These are phyloP conservation scores for Bothrops alternatus DNA, from an alignment of 2,797 vertebrate species.

Conservation along the genomic window DNA sequence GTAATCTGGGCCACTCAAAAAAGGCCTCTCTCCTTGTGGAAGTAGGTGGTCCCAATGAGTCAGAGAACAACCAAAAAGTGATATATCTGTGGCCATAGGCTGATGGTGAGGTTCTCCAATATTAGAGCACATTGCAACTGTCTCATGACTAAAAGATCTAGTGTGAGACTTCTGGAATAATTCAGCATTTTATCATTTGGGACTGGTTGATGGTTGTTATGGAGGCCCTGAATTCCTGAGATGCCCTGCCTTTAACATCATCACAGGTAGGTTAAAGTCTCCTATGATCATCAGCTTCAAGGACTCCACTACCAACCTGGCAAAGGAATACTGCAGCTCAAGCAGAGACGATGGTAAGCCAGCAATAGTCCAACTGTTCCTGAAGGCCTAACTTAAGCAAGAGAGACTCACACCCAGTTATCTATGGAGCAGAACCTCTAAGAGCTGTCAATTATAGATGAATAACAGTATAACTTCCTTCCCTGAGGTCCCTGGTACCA, in stretches of 20 bases:
- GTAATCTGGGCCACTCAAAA: background rate
- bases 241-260: background rate
- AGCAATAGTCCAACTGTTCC: background rate
- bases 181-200: background rate
- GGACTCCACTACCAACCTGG: background rate
- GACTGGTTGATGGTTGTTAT: background rate
- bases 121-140: background rate
- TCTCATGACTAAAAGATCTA: background rate
- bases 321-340: background rate
- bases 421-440: background rate
- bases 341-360: background rate
- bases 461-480: background rate
- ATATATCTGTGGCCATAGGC: background rate
- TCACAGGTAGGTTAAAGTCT: background rate
- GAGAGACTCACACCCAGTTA: background rate
- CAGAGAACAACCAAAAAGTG: background rate
- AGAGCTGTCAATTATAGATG: background rate
- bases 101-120: background rate
- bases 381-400: background rate
- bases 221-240: background rate
- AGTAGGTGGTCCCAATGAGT: background rate
- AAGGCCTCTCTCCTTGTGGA: background rate
- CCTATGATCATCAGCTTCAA: background rate
- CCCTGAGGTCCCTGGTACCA: background rate
- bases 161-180: background rate